These are phyloP conservation scores for Melanostoma scalare DNA, from an alignment of 2,888 invertebrate genomes.

Conservation along the genomic window DNA sequence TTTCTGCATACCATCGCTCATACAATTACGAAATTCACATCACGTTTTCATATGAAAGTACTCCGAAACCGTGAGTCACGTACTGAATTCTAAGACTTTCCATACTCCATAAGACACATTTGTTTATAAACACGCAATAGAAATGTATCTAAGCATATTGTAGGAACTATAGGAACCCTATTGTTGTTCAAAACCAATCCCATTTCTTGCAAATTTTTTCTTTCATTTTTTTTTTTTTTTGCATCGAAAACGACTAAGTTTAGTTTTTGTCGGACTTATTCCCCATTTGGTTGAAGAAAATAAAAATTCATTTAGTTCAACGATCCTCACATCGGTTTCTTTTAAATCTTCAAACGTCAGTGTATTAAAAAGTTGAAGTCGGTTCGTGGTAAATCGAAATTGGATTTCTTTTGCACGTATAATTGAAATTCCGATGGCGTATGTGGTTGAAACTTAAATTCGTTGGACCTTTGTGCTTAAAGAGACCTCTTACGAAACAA, in stretches of 20 bases:
- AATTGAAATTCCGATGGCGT: constrained; percentile 49
- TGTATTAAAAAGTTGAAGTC: too few species aligned
- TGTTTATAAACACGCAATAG: constrained; percentile 27
- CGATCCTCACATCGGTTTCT: too few species aligned
- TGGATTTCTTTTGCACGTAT: constrained; percentile 56
- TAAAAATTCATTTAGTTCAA: too few species aligned
- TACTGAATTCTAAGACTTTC: constrained; percentile 56
- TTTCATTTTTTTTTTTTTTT: constrained; percentile 34
- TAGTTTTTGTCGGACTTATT: neutral
- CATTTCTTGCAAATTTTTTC: neutral
- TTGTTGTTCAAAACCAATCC: constrained; percentile 1
- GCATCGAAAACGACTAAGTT: neutral
- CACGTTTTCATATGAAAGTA: constrained; percentile 48
- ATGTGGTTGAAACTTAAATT: neutral
- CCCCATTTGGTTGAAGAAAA: too few species aligned
- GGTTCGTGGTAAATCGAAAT: constrained; percentile 19
- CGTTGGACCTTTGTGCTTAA: neutral
- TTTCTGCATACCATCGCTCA: too few species aligned
- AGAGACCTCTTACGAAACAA: constrained; percentile 17
- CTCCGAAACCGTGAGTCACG: constrained; percentile 41
- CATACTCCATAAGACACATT: constrained; percentile 52
- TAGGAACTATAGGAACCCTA: too few species aligned
- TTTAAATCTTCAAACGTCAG: too few species aligned
- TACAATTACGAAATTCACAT: constrained; percentile 30
- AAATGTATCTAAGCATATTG: neutral